Percentiles rank a stretch among this genome's conserved stretches.
phyloP scores from a whole-genome alignment of 2,113 vertebrate genomes.

The Megaceryle maxima region DNA sequence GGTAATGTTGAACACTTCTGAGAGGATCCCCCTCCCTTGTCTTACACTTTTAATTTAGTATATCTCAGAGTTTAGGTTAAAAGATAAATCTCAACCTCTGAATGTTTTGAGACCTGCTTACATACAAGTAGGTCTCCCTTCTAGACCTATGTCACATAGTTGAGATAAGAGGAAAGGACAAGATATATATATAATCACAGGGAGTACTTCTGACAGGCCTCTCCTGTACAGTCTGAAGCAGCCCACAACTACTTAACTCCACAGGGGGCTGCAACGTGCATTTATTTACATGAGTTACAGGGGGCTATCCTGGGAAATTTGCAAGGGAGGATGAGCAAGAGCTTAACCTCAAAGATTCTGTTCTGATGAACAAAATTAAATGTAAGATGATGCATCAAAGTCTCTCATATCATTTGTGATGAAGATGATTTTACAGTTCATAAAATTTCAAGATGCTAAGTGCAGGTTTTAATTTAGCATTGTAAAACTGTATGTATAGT shows the following conservation, averaged over 20 bases:
- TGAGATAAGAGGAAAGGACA: neutral
- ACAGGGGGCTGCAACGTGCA: neutral
- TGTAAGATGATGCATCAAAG: neutral
- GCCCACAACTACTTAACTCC: neutral
- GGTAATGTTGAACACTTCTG: neutral
- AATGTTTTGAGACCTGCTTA: neutral
- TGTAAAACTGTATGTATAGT: neutral
- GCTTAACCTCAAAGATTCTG: neutral
- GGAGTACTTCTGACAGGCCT: neutral
- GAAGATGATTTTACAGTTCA: neutral
- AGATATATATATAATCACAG: neutral
- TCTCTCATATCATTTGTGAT: neutral
- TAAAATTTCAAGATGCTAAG: neutral
- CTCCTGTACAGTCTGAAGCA: neutral
- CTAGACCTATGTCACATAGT: accelerated
- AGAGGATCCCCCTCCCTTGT: neutral
- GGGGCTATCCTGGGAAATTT: neutral
- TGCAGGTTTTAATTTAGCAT: neutral
- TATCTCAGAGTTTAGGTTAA: neutral
- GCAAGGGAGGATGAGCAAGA: neutral
- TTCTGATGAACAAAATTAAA: neutral
- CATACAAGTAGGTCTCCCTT: neutral
- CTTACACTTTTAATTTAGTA: neutral
- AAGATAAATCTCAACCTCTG: neutral
- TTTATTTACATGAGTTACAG: neutral